Conservation (phyloP, 2,888 invertebrate genomes). For the Acheta domesticus region DNA sequence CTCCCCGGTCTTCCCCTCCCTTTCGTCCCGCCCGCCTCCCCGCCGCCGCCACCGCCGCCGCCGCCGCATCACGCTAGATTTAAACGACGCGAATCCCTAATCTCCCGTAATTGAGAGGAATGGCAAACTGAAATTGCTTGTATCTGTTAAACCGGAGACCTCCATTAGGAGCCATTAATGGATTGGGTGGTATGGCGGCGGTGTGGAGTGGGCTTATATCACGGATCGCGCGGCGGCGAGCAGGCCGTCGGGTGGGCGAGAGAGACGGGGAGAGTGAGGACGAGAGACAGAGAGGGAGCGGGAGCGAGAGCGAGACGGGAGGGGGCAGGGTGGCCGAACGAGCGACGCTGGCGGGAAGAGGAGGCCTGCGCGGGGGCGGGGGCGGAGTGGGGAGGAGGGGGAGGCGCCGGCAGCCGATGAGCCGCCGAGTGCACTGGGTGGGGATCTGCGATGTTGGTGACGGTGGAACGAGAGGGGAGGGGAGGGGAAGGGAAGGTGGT, state of each 20-base stretch:
- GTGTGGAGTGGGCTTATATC: conserved; percentile 27
- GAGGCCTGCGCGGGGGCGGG: not conserved
- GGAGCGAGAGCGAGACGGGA: not conserved
- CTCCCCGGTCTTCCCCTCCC: not conserved
- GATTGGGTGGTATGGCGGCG: conserved; percentile 40
- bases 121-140: conserved; percentile 46
- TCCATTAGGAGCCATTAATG: conserved; percentile 48
- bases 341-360: not conserved
- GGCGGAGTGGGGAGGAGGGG: no score
- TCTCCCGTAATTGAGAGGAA: conserved; percentile 48
- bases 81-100: conserved; percentile 38
- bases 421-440: no score
- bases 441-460: no score
- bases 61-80: conserved; percentile 10
- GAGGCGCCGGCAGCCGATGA: no score
- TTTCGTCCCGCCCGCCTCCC: not conserved
- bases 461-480: no score
- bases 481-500: no score
- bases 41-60: not conserved
- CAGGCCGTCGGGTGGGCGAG: conserved; percentile 18
- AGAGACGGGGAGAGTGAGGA: conserved; percentile 11
- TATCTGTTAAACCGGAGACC: conserved; percentile 47
- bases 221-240: conserved; percentile 24
- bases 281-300: not conserved
- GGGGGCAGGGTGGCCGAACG: not conserved